phyloP scores from a whole-genome alignment of 2,888 invertebrate species.

The Furcula furcula region DNA sequence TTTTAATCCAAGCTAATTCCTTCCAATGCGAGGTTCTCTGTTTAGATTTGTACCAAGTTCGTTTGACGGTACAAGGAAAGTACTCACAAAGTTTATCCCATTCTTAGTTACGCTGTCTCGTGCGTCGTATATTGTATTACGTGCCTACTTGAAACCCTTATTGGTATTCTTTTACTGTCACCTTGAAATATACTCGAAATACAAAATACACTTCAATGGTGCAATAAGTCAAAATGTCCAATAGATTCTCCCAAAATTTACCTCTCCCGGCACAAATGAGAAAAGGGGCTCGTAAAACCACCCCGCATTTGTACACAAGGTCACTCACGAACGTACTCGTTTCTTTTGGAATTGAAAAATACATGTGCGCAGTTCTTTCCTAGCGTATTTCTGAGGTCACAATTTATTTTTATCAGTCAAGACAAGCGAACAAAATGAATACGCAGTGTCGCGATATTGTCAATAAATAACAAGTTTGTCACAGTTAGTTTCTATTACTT shows the following conservation, averaged over 20 bases:
- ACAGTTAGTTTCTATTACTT: background rate
- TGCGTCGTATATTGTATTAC: background rate
- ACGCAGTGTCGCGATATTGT: background rate
- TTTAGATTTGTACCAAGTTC: background rate
- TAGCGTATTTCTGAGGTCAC: conserved; percentile 24
- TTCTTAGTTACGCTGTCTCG: background rate
- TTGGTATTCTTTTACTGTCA: conserved; percentile 8
- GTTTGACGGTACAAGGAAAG: background rate
- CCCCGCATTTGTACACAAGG: conserved; percentile 58
- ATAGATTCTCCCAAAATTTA: conserved; percentile 59
- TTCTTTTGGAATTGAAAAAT: conserved; percentile 61
- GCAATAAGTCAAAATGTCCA: conserved; percentile 60
- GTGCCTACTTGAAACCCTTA: background rate
- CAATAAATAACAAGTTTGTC: background rate
- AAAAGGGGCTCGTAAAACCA: conserved; percentile 61
- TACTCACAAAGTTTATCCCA: background rate
- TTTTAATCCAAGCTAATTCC: background rate
- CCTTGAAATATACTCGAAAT: conserved; percentile 21
- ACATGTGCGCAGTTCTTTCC: conserved; percentile 34
- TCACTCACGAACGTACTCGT: conserved; percentile 55
- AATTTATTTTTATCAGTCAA: conserved; percentile 11
- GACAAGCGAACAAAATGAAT: background rate
- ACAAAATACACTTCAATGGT: conserved; percentile 44
- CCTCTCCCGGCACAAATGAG: conserved; percentile 53
- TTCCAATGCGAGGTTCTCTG: background rate